Base-by-base conservation (phyloP, 1,140 invertebrate genomes). In the Ruditapes philippinarum region DNA sequence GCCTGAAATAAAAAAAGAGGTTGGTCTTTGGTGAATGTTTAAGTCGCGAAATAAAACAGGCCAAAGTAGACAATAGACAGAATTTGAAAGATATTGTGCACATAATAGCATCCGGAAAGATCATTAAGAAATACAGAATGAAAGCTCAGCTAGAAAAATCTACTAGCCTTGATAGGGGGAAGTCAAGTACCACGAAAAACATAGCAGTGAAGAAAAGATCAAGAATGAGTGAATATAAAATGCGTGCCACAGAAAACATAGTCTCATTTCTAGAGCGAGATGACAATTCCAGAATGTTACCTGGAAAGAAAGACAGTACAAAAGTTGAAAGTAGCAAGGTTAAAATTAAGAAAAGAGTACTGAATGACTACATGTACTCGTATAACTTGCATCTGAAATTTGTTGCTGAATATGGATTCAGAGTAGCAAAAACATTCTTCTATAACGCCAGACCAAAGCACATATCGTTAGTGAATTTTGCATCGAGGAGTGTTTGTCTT, bases 1-100 rank as follows among this genome's bases (percentile, higher is more conserved):
- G 25, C 62, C 62, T 5, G 65, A 84, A 84, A 31, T 73, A 84
- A 12, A 57, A 73, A 84, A 84, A 49, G 22, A 68, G n/a, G 36
- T 31, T 73, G 11, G 2, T 70, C 3, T 73, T 84, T 49, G 33
- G 65, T 1, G 42, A 84, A 51, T 70, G 65, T 42, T 17, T 84
- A 36, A 33, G 11, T 84, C 62, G 73, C 51, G 82, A 84, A 31
- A 82, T 82, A 60, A 82, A 65, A 42, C 2, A 2, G 4, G 82
- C 65, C 2, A n/a, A 70, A 84, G 65, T 3, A 84, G 14, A 45
- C 65, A 17, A 25, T 45, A 14, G 65, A 70, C 7, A 73, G 31
- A n/a, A 68, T 25, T 28, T 22, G 45, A 7, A 54, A 11, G n/a
- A 11, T n/a, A 31, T 82, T 38, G 80, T 82, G 2, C 80, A 36